phyloP scores from a whole-genome alignment of 2,113 vertebrate species.

The Pedetes capensis region DNA sequence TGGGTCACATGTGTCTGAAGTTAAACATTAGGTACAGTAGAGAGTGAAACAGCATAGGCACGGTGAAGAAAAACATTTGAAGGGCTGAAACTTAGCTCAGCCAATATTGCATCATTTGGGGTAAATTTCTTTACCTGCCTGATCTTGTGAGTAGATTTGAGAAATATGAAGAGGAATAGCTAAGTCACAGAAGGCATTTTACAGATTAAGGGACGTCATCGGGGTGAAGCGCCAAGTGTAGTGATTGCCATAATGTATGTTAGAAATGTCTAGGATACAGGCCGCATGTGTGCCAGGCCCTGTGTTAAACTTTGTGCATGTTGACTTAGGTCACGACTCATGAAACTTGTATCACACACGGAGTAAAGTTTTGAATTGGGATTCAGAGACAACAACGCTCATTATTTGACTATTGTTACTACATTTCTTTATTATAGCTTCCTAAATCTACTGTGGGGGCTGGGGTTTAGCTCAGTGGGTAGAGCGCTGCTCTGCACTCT shows the following conservation, averaged over 20 bases:
- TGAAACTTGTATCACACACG: rapidly evolving
- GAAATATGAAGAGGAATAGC: not conserved
- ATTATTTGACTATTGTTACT: rapidly evolving
- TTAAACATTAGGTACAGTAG: rapidly evolving
- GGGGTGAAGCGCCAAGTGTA: too few species aligned
- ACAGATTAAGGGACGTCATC: not conserved
- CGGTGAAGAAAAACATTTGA: not conserved
- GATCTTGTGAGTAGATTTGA: not conserved
- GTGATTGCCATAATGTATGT: rapidly evolving
- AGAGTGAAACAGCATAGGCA: not conserved
- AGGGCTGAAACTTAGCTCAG: not conserved
- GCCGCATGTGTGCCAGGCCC: rapidly evolving
- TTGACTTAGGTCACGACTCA: not conserved
- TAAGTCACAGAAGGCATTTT: not conserved
- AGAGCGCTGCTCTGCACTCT: too few species aligned
- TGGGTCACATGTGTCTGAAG: not conserved
- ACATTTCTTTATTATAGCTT: not conserved
- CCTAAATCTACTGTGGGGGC: too few species aligned
- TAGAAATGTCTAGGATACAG: rapidly evolving
- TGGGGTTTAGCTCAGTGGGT: too few species aligned
- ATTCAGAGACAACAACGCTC: not conserved
- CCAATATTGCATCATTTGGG: too few species aligned
- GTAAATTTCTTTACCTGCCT: not conserved
- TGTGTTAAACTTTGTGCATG: rapidly evolving
- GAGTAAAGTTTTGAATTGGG: rapidly evolving